phyloP scores from a whole-genome alignment of 2,888 invertebrate genomes.

The Stenodera caucasica region DNA sequence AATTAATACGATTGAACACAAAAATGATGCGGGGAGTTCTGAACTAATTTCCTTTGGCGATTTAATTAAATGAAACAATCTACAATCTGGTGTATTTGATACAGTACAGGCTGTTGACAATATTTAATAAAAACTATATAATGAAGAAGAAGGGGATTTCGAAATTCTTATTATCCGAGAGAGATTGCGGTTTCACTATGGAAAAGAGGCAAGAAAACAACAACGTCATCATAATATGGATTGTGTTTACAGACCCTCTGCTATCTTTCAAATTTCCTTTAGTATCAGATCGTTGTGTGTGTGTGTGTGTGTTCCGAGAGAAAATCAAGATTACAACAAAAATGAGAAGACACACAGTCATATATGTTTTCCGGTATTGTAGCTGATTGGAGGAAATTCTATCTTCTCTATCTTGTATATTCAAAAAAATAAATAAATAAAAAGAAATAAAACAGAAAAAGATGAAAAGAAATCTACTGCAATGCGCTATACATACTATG shows the following conservation, averaged over 20 bases:
- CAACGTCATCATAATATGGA: background rate
- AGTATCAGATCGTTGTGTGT: background rate
- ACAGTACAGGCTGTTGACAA: background rate
- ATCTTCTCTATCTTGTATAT: background rate
- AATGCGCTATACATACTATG: too few relatives aligned
- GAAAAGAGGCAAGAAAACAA: background rate
- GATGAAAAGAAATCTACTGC: too few relatives aligned
- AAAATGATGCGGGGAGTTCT: background rate
- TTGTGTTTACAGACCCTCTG: background rate
- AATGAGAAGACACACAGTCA: background rate
- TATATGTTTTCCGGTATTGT: background rate
- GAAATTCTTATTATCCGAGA: too few relatives aligned
- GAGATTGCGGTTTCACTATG: too few relatives aligned
- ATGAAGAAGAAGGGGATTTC: too few relatives aligned
- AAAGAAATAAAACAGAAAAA: too few relatives aligned
- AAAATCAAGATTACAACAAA: background rate
- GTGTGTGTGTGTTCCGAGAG: background rate
- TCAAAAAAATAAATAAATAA: background rate
- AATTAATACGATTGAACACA: too few relatives aligned
- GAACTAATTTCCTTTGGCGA: background rate
- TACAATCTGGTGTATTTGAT: background rate
- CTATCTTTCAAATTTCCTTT: background rate
- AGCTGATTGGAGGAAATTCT: constrained; percentile 1
- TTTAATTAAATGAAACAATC: background rate
- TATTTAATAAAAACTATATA: background rate